These are phyloP conservation scores for Harpagoxenus sublaevis DNA, from an alignment of 2,888 invertebrate species.

Conservation along the genomic window DNA sequence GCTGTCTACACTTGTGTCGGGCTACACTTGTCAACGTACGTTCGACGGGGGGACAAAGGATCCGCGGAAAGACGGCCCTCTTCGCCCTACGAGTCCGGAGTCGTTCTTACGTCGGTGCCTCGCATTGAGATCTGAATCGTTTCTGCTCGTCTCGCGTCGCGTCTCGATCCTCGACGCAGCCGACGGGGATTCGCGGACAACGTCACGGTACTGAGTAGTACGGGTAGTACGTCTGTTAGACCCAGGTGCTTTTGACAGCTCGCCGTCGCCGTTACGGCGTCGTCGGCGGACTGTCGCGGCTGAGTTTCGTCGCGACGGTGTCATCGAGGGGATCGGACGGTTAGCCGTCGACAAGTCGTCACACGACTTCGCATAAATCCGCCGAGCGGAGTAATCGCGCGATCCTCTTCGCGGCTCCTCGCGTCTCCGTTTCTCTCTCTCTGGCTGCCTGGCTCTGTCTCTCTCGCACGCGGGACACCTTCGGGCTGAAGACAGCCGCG, in stretches of 20 bases:
- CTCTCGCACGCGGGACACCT: neutral
- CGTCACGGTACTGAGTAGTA: neutral
- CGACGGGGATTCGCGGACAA: slow-evolving; percentile 6
- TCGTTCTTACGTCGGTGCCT: too few species aligned
- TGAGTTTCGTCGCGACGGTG: neutral
- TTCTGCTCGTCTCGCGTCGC: neutral
- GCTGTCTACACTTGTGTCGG: slow-evolving; percentile 56
- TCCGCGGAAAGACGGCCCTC: slow-evolving; percentile 21
- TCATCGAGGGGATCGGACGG: neutral
- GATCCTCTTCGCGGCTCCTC: neutral
- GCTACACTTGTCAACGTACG: slow-evolving; percentile 60
- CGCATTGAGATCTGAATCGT: neutral
- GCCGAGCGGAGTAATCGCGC: neutral
- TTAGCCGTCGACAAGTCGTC: neutral
- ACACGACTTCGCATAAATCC: slow-evolving; percentile 47
- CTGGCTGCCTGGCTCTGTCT: neutral
- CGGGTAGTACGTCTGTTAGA: neutral
- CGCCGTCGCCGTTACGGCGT: slow-evolving; percentile 20
- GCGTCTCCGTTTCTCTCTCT: neutral
- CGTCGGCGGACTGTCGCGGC: slow-evolving; percentile 5
- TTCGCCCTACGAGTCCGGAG: too few species aligned
- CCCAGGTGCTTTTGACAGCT: slow-evolving; percentile 48
- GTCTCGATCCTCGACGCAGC: neutral
- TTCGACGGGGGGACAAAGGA: slow-evolving; percentile 75
- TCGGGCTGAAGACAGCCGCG: slow-evolving; percentile 7